Base-by-base conservation (phyloP, 2,888 invertebrate species). In the Dynastes hyllus region DNA sequence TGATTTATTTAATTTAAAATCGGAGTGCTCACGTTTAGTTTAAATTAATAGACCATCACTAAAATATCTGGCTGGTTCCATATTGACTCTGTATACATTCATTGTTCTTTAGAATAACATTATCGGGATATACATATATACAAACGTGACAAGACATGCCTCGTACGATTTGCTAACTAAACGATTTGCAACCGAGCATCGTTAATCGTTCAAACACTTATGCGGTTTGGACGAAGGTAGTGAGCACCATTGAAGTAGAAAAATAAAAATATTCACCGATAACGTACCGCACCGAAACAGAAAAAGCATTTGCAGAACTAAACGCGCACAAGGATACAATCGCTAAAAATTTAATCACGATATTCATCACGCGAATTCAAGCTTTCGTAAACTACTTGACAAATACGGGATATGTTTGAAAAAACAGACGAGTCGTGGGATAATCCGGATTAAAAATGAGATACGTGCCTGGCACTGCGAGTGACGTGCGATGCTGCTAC, bases 371-470 rank as follows among this genome's bases (percentile, higher is more conserved):
- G 69, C 13, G 67, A 78, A 80, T 75, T 70, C 75, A 37, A 70
- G 75, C 78, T 78, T 78, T 78, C 80, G 67, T 76, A 78, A 80
- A 78, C 67, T 79, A 78, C 80, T 82, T 82, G 82, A 82, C 80
- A 81, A 81, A 83, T 83, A 78, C 79, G 82, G 77, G 69, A 80
- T 80, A 81, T 81, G 81, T 82, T 81, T 81, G 83, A 80, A 81
- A 82, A 82, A 87, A 86, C 83, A 71, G 65, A 73, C 78, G 69
- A 67, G 67, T 69, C 66, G 77, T 40, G 69, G 84, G 86, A 87
- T 88, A 88, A 88, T 87, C 88, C 87, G 87, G 88, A 88, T 88
- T 89, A 88, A 89, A 88, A 88, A 88, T 88, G 89, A 88, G 88
- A 87, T 88, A 88, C 88, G 87, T 86, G 86, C 84, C 83, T 82